Percentiles rank a stretch among this genome's conserved stretches.
These are phyloP conservation scores for Chydorus sphaericus DNA, from an alignment of 2,888 invertebrate genomes.

Conservation along the genomic window DNA sequence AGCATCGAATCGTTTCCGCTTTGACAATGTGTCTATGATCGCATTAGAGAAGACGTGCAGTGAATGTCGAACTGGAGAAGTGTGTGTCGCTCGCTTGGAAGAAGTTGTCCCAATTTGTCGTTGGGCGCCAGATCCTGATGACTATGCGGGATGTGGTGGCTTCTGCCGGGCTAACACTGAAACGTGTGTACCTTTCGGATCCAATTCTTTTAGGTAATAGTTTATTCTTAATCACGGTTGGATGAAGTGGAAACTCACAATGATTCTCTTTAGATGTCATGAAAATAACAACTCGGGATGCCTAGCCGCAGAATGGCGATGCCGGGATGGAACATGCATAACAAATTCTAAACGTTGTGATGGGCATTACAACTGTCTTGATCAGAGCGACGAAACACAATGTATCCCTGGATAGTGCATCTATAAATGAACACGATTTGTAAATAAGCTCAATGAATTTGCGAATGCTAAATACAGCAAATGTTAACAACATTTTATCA, in stretches of 20 bases:
- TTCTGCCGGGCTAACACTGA: conserved; percentile 46
- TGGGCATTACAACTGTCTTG: conserved; percentile 55
- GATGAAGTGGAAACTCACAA: background rate
- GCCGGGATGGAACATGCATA: conserved; percentile 55
- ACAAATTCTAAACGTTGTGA: conserved; percentile 48
- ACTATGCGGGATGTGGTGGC: conserved; percentile 51
- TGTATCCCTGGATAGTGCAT: no score
- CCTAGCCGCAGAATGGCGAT: conserved; percentile 49
- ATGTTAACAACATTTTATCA: no score
- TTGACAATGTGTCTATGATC: background rate
- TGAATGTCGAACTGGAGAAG: conserved; percentile 24
- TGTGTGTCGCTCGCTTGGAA: conserved; percentile 46
- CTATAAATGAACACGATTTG: no score
- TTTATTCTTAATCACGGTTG: conserved; percentile 25
- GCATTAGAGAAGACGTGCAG: conserved; percentile 19
- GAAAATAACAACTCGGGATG: conserved; percentile 44
- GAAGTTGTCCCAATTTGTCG: conserved; percentile 44
- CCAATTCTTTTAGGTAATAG: conserved; percentile 30
- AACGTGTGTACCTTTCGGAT: conserved; percentile 45
- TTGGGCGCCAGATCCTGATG: conserved; percentile 35
- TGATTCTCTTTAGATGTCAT: conserved; percentile 36
- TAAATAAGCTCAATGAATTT: no score
- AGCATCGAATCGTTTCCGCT: background rate
- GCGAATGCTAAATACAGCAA: no score
- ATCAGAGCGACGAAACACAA: conserved; percentile 59